Conservation (phyloP, 2,888 invertebrate species). For the Drosophila gaucha region DNA sequence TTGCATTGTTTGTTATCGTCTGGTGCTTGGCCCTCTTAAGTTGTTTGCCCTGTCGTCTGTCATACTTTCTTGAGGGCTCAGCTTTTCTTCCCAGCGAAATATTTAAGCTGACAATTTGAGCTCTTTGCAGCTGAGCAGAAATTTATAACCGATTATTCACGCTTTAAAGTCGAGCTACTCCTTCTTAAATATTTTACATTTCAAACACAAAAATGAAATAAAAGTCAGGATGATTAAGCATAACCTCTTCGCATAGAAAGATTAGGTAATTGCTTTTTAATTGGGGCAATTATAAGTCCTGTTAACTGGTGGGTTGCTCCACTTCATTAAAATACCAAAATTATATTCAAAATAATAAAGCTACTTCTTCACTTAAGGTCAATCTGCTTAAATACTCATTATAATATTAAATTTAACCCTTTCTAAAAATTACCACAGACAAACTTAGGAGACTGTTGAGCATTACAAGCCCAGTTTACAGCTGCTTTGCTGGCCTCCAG, state of each 20-base stretch:
- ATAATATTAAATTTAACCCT: slow-evolving; percentile 2
- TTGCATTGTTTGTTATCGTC: neutral
- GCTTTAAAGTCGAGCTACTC: too few relatives aligned
- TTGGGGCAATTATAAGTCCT: too few relatives aligned
- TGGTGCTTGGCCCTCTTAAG: slow-evolving; percentile 10
- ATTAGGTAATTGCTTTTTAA: neutral
- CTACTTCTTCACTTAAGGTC: too few relatives aligned
- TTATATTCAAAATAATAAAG: neutral
- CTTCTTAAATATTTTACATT: neutral
- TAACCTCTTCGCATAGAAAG: too few relatives aligned
- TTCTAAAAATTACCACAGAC: neutral
- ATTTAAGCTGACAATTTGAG: slow-evolving; percentile 31
- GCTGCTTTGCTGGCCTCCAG: neutral
- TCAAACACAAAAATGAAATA: too few relatives aligned
- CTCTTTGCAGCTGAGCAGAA: slow-evolving; percentile 33
- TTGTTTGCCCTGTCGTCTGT: slow-evolving; percentile 1
- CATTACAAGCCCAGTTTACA: neutral
- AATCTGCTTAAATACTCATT: neutral
- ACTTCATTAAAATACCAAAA: neutral
- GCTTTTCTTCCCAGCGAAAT: slow-evolving; percentile 4
- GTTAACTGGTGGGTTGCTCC: too few relatives aligned
- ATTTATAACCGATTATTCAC: slow-evolving; percentile 16
- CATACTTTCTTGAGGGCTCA: slow-evolving; percentile 6
- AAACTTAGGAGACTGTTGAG: neutral
- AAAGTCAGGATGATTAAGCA: too few relatives aligned